These are phyloP conservation scores for Cydia amplana DNA, from an alignment of 1,140 invertebrate species.

Conservation along the genomic window DNA sequence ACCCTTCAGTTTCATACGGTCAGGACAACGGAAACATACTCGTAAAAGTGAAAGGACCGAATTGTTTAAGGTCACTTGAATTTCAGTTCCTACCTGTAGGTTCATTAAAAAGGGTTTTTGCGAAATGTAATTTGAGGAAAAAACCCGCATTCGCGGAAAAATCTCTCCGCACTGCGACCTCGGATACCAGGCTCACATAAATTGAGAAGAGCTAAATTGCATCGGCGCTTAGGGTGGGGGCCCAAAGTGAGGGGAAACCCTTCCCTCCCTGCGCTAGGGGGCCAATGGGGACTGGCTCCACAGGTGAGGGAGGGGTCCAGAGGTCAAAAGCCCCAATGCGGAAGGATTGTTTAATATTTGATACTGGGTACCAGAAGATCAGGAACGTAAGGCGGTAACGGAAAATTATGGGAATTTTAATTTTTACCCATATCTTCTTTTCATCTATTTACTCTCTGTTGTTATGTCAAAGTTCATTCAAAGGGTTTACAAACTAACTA, in stretches of 20 bases:
- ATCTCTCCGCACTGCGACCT: conserved; percentile 30
- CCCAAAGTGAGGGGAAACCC: background rate
- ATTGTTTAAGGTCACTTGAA: background rate
- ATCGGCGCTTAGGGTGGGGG: background rate
- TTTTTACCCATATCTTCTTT: no score
- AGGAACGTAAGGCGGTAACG: background rate
- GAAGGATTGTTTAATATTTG: conserved; percentile 28
- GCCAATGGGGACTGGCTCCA: conserved; percentile 7
- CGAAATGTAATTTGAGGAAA: conserved; percentile 8
- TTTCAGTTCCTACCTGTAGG: background rate
- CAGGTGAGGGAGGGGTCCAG: conserved; percentile 29
- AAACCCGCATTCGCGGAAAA: conserved; percentile 10
- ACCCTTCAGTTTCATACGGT: background rate
- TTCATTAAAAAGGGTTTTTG: background rate
- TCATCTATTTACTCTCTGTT: no score
- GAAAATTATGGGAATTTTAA: background rate
- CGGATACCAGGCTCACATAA: conserved; percentile 25
- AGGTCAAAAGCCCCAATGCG: conserved; percentile 30
- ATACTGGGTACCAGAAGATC: background rate
- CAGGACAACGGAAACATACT: background rate
- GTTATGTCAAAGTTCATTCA: no score
- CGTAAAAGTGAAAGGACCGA: background rate
- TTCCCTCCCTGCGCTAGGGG: background rate
- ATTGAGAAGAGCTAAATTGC: background rate
- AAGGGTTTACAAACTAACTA: no score